Percentiles rank a stretch among this genome's conserved stretches.
Conservation (phyloP, 2,113 vertebrate genomes). For the Sula dactylatra region DNA sequence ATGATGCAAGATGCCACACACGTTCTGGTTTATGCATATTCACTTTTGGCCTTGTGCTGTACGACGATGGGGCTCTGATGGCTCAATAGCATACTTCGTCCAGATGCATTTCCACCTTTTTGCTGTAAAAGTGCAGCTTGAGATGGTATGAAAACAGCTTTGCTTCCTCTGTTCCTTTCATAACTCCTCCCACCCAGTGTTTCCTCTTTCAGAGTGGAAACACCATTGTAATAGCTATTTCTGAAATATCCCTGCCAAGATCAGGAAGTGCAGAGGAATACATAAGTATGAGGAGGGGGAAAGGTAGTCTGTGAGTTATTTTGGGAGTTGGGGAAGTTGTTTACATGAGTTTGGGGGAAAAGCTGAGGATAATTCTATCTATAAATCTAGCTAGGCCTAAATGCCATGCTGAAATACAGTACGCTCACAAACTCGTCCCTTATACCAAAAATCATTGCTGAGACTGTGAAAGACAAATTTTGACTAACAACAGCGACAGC, state of each 20-base stretch:
- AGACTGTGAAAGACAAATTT: background rate
- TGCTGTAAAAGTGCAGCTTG: background rate
- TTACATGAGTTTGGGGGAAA: background rate
- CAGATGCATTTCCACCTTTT: background rate
- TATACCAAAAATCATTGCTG: background rate
- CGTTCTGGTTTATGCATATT: background rate
- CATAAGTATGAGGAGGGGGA: background rate
- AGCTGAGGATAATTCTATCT: background rate
- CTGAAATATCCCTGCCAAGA: background rate
- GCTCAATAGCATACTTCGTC: background rate
- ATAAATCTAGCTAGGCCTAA: background rate
- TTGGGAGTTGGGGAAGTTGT: background rate
- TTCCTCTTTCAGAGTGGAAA: conserved; percentile 46
- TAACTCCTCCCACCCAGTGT: background rate
- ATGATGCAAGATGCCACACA: conserved; percentile 12
- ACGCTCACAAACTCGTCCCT: background rate
- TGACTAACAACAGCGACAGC: background rate
- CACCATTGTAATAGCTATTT: conserved; percentile 26
- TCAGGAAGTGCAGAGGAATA: conserved; percentile 3
- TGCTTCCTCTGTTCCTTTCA: background rate
- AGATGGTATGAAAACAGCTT: background rate
- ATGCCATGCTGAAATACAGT: background rate
- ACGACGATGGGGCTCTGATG: rapidly evolving
- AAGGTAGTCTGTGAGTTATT: background rate
- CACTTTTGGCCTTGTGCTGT: background rate